Conservation (phyloP, 2,113 vertebrate species). For the Monarcha castaneiventris region DNA sequence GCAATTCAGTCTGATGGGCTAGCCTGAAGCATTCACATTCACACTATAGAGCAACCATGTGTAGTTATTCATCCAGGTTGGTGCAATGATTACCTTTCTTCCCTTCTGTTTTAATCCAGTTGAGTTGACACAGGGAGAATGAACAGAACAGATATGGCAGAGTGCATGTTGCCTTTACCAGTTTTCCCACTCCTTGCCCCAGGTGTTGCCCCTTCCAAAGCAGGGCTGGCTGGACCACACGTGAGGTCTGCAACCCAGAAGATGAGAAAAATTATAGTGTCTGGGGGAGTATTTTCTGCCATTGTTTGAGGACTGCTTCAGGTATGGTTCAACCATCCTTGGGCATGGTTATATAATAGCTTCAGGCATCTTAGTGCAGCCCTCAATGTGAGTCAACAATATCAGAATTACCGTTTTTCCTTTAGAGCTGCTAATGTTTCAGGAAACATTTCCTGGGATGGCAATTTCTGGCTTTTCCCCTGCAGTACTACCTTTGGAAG, state of each 20-base stretch:
- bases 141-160: not conserved
- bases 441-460: not conserved
- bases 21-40: not conserved
- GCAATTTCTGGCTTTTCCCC: not conserved
- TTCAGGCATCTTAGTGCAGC: not conserved
- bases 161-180: not conserved
- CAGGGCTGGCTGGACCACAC: not conserved
- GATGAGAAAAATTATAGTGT: not conserved
- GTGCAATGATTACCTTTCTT: not conserved
- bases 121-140: not conserved
- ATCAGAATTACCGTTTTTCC: not conserved
- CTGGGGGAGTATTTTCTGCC: not conserved
- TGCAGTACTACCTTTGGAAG: not conserved
- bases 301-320: not conserved
- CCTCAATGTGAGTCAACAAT: not conserved
- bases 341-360: not conserved
- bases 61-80: not conserved
- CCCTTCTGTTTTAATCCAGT: not conserved
- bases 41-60: not conserved
- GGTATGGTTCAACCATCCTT: not conserved
- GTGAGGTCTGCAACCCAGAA: not conserved
- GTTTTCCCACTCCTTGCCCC: not conserved
- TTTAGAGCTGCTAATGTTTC: not conserved
- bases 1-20: not conserved
- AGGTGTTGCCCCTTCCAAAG: not conserved